Percentiles rank a stretch among this genome's conserved stretches.
These are phyloP conservation scores for Scaptomyza cyrtandrae DNA, from an alignment of 2,888 invertebrate species.

Conservation along the genomic window DNA sequence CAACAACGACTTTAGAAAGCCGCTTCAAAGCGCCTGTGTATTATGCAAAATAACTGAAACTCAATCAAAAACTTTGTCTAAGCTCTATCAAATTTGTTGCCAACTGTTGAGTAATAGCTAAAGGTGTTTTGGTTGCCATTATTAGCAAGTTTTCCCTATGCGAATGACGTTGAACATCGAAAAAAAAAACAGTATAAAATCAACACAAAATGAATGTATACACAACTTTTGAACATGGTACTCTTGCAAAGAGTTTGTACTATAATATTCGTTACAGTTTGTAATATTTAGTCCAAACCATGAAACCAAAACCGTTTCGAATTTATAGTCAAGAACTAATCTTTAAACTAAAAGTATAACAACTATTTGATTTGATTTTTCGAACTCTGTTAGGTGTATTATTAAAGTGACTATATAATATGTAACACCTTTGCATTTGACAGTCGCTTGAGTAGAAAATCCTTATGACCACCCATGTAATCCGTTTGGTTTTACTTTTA, in stretches of 20 bases:
- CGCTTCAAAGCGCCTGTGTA: constrained; percentile 18
- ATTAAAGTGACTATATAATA: neutral
- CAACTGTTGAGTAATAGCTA: constrained; percentile 26
- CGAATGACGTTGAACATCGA: constrained; percentile 43
- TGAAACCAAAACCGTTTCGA: no score
- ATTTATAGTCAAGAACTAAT: neutral
- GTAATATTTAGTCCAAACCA: neutral
- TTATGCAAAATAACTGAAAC: constrained; percentile 38
- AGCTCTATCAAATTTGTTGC: constrained; percentile 46
- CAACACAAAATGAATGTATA: constrained; percentile 18
- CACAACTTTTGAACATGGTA: neutral
- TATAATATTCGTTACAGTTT: neutral
- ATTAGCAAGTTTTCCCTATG: constrained; percentile 56
- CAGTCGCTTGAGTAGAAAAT: neutral
- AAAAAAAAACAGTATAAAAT: constrained; percentile 5
- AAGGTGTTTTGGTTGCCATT: constrained; percentile 45
- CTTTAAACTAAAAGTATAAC: neutral
- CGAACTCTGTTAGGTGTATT: neutral
- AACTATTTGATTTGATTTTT: neutral
- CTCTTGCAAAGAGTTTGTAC: neutral
- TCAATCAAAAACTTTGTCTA: constrained; percentile 55
- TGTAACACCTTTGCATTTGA: neutral
- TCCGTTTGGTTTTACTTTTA: neutral
- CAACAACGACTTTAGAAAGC: constrained; percentile 48
- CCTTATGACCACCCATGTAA: neutral